A percentile compares a stretch with the other conserved stretches of the same genome.
Evolutionary conservation across 2,888 invertebrate genomes (phyloP).

Genomic region (Oscheius sp.): DNA sequence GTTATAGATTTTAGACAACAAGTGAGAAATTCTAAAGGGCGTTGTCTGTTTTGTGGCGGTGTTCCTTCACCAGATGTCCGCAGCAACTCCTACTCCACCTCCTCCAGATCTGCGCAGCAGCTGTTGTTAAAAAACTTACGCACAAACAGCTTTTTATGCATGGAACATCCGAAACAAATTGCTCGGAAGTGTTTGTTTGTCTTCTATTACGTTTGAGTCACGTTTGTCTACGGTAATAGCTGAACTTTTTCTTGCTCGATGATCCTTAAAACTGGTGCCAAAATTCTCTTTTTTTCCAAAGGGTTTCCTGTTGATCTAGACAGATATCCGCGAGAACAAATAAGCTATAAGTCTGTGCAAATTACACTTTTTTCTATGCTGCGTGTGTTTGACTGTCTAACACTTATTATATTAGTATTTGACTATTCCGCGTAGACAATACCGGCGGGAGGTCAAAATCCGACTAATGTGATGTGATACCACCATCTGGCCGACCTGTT

Average conservation of each 20-base stretch:
- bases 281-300: too few species aligned
- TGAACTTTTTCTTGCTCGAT: too few species aligned
- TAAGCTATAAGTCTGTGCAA: conserved; percentile 15
- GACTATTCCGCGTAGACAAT: too few species aligned
- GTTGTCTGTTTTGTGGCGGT: too few species aligned
- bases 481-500: conserved; percentile 8
- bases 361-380: not conserved
- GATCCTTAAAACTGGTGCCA: too few species aligned
- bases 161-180: conserved; percentile 24
- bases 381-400: too few species aligned
- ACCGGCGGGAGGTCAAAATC: not conserved
- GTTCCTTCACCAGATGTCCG: conserved; percentile 13
- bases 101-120: conserved; percentile 14
- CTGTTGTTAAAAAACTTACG: not conserved
- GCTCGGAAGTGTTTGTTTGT: not conserved
- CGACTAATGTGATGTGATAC: not conserved
- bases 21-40: too few species aligned
- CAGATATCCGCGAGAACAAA: not conserved
- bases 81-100: too few species aligned
- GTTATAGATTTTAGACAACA: too few species aligned
- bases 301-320: not conserved
- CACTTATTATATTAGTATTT: too few species aligned
- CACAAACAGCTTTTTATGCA: conserved; percentile 28
- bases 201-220: not conserved
- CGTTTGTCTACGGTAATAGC: not conserved